Base-by-base conservation (phyloP, 2,113 vertebrate genomes). In the Miniopterus natalensis region DNA sequence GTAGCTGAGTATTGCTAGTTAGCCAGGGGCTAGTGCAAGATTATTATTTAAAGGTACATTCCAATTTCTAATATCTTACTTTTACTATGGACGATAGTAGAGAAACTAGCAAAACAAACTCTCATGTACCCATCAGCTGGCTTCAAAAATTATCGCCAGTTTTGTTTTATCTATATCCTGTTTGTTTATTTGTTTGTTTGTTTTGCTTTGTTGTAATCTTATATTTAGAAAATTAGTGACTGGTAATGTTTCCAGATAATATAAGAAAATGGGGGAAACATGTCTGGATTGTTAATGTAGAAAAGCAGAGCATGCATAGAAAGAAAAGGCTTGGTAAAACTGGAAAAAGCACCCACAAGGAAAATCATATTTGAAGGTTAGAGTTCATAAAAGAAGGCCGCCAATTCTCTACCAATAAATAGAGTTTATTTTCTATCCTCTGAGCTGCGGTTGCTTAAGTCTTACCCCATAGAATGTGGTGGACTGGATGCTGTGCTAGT, bases 21-120 rank as follows among this genome's bases (percentile, higher is more conserved):
- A 40, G 9, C n/a, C 47, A 61, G 42, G 42, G 21, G 14, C 36
- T 47, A 8, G 25, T 63, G 20, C 1, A 17, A 66, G 42, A 57
- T 95, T 74, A 95, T 65, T 88, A 66, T 47, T 81, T 51, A 83
- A 95, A 45, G 47, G 9, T 65, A 47, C 8, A 40, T 42, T 8
- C 1, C 47, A 78, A 63, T 40, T 2, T 8, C 14, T 81, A 47
- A 53, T 57, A 61, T 55, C 75, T 92, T 87, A 59, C 29, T 27
- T 94, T 85, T 31, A 65, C n/a, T 42, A 1, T 79, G 61, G 15
- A n/a, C 75, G 88, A 73, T 61, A 73, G 18, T n/a, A 18, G 25
- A 77, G 17, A n/a, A 66, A 61, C 18, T n/a, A 14, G 12, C 51
- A 23, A 20, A 49, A 47, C 3, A 18, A 66, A 36, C 0, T 45